A percentile compares a stretch with the other conserved stretches of the same genome.
Evolutionary conservation across 2,113 vertebrate species (phyloP).

Genomic region (Mugil cephalus): DNA sequence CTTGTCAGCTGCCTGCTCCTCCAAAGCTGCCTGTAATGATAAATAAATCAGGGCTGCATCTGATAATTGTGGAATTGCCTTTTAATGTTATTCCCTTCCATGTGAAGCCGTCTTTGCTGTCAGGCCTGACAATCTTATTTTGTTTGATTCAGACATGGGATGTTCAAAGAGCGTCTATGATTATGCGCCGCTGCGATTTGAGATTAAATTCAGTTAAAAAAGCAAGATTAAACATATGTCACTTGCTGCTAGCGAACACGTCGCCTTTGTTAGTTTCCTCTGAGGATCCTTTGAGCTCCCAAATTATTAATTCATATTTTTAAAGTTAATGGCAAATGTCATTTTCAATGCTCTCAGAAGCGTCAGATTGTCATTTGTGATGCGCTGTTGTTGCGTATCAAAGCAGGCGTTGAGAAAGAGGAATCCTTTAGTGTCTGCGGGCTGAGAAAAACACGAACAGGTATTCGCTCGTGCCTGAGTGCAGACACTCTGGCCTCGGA

Average conservation of each 20-base stretch:
- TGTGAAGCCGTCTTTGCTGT: constrained; percentile 74
- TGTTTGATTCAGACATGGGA: constrained; percentile 77
- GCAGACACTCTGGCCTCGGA: constrained; percentile 36
- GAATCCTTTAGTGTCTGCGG: constrained; percentile 35
- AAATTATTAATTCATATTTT: constrained; percentile 77
- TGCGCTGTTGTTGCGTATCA: constrained; percentile 64
- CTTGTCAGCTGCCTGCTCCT: constrained; percentile 50
- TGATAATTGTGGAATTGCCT: constrained; percentile 78
- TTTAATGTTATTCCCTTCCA: constrained; percentile 82
- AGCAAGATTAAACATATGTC: constrained; percentile 81
- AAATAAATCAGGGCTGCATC: constrained; percentile 75
- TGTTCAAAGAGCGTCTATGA: constrained; percentile 79
- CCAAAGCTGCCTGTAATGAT: constrained; percentile 72
- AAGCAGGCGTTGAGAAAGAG: constrained; percentile 69
- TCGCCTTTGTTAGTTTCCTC: constrained; percentile 78
- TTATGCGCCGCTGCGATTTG: constrained; percentile 70
- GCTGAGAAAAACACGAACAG: constrained; percentile 53
- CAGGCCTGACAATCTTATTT: constrained; percentile 73
- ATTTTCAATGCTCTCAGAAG: constrained; percentile 74
- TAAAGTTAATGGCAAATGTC: constrained; percentile 73
- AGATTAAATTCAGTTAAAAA: constrained; percentile 79
- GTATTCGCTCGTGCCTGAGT: constrained; percentile 43
- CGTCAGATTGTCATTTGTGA: constrained; percentile 66
- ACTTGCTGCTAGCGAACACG: constrained; percentile 71
- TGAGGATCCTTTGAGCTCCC: constrained; percentile 71